Percentiles rank a stretch among this genome's conserved stretches.
phyloP scores from a whole-genome alignment of 2,113 vertebrate genomes.

The Telmatochromis sp. region DNA sequence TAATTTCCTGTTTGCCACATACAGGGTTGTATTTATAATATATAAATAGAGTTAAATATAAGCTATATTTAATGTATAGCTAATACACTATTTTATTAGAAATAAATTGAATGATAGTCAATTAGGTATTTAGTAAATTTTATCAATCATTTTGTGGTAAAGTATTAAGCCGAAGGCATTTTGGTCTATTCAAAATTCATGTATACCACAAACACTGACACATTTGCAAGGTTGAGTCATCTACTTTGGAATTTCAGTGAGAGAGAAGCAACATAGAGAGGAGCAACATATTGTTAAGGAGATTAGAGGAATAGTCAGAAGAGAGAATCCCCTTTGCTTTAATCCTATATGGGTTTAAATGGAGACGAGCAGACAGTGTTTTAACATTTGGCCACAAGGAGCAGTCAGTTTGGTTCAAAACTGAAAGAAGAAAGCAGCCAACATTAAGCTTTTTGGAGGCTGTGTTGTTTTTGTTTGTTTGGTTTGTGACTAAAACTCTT shows the following conservation, averaged over 20 bases:
- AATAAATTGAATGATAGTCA: neutral
- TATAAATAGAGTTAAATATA: neutral
- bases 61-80: neutral
- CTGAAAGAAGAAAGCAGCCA: neutral
- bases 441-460: neutral
- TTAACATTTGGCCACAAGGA: conserved; percentile 15
- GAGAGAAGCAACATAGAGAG: conserved; percentile 4
- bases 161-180: neutral
- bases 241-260: conserved; percentile 24
- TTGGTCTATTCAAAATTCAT: neutral
- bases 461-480: neutral
- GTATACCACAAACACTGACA: neutral
- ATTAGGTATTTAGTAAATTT: neutral
- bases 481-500: neutral
- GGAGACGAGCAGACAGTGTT: neutral
- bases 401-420: neutral
- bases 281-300: conserved; percentile 50
- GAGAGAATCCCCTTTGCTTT: conserved; percentile 57
- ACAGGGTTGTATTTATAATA: neutral
- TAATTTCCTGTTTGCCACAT: neutral
- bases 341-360: conserved; percentile 55
- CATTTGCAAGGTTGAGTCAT: conserved; percentile 25
- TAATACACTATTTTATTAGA: neutral
- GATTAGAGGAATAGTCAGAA: conserved; percentile 56
- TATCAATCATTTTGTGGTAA: neutral